These are phyloP conservation scores for Drosophila serrata DNA, from an alignment of 1,140 invertebrate species.

Conservation along the genomic window DNA sequence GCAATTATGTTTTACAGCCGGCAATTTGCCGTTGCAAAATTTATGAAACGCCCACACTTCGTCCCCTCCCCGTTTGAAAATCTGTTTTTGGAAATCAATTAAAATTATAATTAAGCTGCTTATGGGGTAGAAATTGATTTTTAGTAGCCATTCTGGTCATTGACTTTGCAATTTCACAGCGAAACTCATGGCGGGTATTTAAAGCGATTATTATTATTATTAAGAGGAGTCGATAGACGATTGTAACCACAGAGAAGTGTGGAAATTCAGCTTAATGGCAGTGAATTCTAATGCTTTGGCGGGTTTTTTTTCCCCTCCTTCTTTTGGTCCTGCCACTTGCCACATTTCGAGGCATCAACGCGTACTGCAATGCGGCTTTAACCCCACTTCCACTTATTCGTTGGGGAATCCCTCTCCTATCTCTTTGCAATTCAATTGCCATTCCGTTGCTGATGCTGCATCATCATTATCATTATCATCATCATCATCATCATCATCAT, in stretches of 20 bases:
- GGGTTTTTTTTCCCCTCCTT: background rate
- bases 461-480: conserved; percentile 36
- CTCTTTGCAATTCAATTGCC: conserved; percentile 49
- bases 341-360: conserved; percentile 50
- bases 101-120: conserved; percentile 70
- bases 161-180: conserved; percentile 30
- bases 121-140: conserved; percentile 63
- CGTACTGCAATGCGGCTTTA: conserved; percentile 54
- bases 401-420: conserved; percentile 5
- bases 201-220: conserved; percentile 32
- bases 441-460: conserved; percentile 36
- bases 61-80: conserved; percentile 8
- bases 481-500: conserved; percentile 47
- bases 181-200: conserved; percentile 2
- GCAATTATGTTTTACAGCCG: conserved; percentile 41
- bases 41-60: conserved; percentile 4
- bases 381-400: conserved; percentile 14
- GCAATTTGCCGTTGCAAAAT: conserved; percentile 43
- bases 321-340: conserved; percentile 31
- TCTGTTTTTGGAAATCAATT: conserved; percentile 68
- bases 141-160: conserved; percentile 52
- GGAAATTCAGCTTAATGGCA: conserved; percentile 42
- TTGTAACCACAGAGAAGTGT: conserved; percentile 44
- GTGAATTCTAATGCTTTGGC: conserved; percentile 29
- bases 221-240: background rate